Evolutionary conservation across 2,797 vertebrate species (phyloP).

Genomic region (Pteropus rufus): DNA sequence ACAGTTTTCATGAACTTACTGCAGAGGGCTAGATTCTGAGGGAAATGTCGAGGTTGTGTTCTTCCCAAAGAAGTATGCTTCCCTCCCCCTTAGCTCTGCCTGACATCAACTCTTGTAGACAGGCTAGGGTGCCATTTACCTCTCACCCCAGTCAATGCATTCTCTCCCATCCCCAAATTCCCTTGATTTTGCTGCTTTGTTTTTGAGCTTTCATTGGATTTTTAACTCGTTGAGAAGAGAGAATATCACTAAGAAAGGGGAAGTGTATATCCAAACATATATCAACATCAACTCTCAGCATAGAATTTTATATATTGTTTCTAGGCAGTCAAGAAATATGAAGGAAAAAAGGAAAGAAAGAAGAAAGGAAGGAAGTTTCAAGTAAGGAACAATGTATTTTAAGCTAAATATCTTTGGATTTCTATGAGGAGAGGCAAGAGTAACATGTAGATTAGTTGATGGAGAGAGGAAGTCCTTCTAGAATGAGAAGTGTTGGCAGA

Average conservation of each 20-base stretch:
- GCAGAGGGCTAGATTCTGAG: not conserved
- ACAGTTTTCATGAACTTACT: not conserved
- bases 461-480: not conserved
- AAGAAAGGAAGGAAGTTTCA: not conserved
- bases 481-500: not conserved
- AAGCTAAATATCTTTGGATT: constrained; percentile 17
- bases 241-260: not conserved
- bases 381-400: constrained; percentile 7
- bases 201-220: not conserved
- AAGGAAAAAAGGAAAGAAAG: not conserved
- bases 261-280: not conserved
- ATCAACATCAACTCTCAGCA: not conserved
- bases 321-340: not conserved
- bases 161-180: not conserved
- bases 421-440: not conserved
- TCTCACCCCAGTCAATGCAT: not conserved
- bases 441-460: not conserved
- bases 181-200: not conserved
- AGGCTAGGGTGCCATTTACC: not conserved
- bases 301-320: not conserved
- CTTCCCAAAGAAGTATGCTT: not conserved
- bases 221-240: not conserved
- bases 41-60: not conserved
- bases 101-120: not conserved
- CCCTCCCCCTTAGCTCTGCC: not conserved